Evolutionary conservation across 2,888 invertebrate genomes (phyloP), one percentile per base, ranked within the genome.

Genomic region (Conus canariensis): DNA sequence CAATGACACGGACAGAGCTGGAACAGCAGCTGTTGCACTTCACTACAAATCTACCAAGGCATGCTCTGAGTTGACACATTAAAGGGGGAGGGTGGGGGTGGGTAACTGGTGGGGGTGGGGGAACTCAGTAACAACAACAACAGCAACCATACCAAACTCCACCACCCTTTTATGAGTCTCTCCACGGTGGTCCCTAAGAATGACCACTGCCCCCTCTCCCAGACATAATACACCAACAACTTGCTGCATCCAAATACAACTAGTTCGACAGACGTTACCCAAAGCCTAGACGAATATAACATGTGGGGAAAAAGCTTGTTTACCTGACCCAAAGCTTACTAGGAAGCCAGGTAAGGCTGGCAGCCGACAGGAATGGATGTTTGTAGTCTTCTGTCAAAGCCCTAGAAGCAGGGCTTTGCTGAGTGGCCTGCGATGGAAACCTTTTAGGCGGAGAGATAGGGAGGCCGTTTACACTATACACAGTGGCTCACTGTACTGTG

Each of bases 371-470:
- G 64, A 30, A 64, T 85, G 64, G 85, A 16, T 85, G 85, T 85
- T 85, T 85, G 85, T 64, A 64, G 60, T 16, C 58, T 85, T 19
- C 85, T 85, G 85, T 85, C 85, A 64, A 64, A 30, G n/a, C 85
- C n/a, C 60, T 6, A 25, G 59, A 59, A 85, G 85, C 85, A 7
- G 22, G 80, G 80, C 14, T 10, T 45, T 45, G 45, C 45, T 9
- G 80, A 80, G 80, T 80, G 80, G 80, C 14, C 14, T 14, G 80
- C 30, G 80, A 80, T 45, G 80, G 80, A 80, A 80, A 80, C 30
- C 80, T 30, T 30, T 80, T 80, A n/a, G n/a, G 12, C 16, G 70
- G n/a, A 30, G 80, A 80, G 80, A 80, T 80, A 80, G 10, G 80
- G 30, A 80, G 30, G 30, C 56, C 5, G 80, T 45, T 30, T 19